Percentiles rank a stretch among this genome's conserved stretches.
Evolutionary conservation across 1,140 invertebrate genomes (phyloP).

Genomic region (Uloborus diversus): DNA sequence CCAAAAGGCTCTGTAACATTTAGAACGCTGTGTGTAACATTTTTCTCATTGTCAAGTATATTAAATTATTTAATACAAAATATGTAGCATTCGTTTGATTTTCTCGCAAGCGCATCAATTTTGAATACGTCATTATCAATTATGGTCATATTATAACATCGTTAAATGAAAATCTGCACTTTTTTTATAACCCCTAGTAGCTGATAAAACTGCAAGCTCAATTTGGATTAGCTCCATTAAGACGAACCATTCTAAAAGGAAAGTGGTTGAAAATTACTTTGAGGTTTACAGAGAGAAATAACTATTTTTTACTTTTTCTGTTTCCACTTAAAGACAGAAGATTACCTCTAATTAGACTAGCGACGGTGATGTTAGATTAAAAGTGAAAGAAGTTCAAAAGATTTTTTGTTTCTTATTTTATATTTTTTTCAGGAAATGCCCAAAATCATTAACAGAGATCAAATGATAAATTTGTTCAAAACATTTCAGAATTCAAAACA

Average conservation of each 20-base stretch:
- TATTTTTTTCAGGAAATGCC: constrained; percentile 26
- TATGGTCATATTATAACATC: no score
- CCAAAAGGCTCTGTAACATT: no score
- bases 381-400: constrained; percentile 29
- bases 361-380: constrained; percentile 41
- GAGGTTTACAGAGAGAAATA: constrained; percentile 31
- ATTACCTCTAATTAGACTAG: constrained; percentile 37
- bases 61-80: no score
- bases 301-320: constrained; percentile 12
- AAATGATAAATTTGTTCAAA: constrained; percentile 28
- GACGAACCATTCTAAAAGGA: constrained; percentile 17
- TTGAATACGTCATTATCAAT: no score
- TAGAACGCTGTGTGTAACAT: no score
- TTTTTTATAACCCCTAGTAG: not conserved
- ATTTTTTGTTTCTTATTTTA: not conserved
- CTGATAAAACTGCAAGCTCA: not conserved
- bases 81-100: no score
- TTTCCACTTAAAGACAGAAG: constrained; percentile 10
- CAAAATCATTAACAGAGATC: constrained; percentile 29
- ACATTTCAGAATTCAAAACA: constrained; percentile 21
- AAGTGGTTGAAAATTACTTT: constrained; percentile 35
- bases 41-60: no score
- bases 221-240: constrained; percentile 35
- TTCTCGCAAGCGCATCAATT: no score
- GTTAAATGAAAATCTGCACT: no score